Conservation (phyloP, 2,888 invertebrate genomes). For the Patella caerulea region DNA sequence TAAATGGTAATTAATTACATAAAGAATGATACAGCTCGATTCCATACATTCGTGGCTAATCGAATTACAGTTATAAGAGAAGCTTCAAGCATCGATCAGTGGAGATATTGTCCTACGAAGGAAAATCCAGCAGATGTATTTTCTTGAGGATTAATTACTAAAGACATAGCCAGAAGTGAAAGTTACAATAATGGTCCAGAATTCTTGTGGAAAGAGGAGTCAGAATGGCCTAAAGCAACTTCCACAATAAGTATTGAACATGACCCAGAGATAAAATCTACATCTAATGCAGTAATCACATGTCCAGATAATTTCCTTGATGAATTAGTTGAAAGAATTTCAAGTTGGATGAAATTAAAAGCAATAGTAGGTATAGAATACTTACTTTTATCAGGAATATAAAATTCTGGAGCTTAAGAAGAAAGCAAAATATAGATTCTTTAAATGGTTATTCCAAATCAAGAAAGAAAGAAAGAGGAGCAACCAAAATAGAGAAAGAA, state of each 20-base stretch:
- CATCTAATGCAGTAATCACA: neutral
- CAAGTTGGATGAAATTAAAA: no score
- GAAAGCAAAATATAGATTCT: no score
- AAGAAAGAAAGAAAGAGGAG: no score
- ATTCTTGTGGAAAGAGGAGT: no score
- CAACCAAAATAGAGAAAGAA: no score
- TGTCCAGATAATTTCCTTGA: no score
- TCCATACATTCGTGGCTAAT: slow-evolving; percentile 19
- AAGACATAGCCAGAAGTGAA: neutral
- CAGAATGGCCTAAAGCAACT: neutral
- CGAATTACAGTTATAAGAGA: neutral
- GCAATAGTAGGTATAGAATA: no score
- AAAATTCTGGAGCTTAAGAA: no score
- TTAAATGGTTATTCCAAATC: no score
- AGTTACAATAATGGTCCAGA: no score
- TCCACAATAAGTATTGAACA: neutral
- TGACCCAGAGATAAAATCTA: neutral
- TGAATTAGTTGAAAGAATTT: no score
- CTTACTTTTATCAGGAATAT: no score
- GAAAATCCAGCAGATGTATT: slow-evolving; percentile 10
- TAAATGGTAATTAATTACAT: neutral
- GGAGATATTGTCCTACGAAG: neutral
- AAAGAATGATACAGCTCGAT: slow-evolving; percentile 12
- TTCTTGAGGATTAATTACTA: neutral
- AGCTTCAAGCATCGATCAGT: neutral